These are phyloP conservation scores for Salvator merianae DNA, from an alignment of 2,113 vertebrate genomes.

Conservation along the genomic window DNA sequence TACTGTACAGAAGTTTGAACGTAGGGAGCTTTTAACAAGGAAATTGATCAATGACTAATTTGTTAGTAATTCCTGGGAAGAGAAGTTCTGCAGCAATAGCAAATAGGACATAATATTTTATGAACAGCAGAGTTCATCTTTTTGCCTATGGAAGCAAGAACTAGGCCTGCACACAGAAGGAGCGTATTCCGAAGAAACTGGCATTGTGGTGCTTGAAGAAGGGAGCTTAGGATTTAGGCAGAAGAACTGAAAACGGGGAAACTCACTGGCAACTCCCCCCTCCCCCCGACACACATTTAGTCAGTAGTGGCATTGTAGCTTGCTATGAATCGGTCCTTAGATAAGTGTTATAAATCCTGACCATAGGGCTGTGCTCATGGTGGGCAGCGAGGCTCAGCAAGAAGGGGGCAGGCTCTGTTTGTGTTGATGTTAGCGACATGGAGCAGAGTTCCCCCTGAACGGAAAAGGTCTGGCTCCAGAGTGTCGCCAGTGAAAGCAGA, in stretches of 20 bases:
- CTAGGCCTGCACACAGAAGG: constrained; percentile 20
- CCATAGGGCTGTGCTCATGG: constrained; percentile 52
- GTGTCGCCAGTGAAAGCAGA: constrained; percentile 72
- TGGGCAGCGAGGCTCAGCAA: constrained; percentile 61
- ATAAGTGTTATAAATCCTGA: constrained; percentile 61
- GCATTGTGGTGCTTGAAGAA: constrained; percentile 1
- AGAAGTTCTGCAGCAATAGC: not conserved
- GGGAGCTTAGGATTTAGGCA: constrained; percentile 27
- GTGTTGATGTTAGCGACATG: constrained; percentile 71
- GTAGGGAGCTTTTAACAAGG: constrained; percentile 7
- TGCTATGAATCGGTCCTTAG: constrained; percentile 68
- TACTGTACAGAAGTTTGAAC: constrained; percentile 49
- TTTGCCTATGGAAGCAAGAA: constrained; percentile 33
- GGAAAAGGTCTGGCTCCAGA: constrained; percentile 76
- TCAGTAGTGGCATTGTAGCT: constrained; percentile 69
- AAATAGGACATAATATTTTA: not conserved
- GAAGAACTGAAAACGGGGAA: constrained; percentile 35
- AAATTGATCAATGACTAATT: constrained; percentile 20
- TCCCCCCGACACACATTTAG: constrained; percentile 20
- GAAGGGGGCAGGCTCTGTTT: constrained; percentile 60
- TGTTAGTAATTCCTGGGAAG: constrained; percentile 10
- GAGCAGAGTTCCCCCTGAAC: constrained; percentile 53
- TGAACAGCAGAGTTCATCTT: constrained; percentile 33
- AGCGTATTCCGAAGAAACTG: constrained; percentile 11
- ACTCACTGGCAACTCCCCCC: constrained; percentile 3